Evolutionary conservation across 2,888 invertebrate species (phyloP).

Genomic region (Drosophila aldrichi): DNA sequence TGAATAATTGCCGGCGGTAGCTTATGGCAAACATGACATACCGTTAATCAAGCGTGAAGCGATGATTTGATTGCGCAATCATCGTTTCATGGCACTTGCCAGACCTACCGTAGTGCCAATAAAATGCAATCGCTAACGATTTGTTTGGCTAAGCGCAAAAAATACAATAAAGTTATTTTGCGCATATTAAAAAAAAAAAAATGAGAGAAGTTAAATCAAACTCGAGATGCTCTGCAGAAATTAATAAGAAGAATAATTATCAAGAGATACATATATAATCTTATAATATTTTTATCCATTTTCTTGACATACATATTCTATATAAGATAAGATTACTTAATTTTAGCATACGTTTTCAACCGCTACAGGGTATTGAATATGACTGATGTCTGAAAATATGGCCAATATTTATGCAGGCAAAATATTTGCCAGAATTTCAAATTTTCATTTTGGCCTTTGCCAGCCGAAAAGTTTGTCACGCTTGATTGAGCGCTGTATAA

Average conservation of each 20-base stretch:
- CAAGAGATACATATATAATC: too few species aligned
- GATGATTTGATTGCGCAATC: conserved; percentile 71
- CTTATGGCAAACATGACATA: conserved; percentile 53
- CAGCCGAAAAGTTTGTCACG: conserved; percentile 53
- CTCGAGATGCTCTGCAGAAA: background rate
- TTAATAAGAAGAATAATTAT: too few species aligned
- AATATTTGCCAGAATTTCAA: conserved; percentile 67
- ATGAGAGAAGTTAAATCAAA: background rate
- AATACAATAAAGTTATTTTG: conserved; percentile 38
- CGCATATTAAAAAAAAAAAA: background rate
- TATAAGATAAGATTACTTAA: background rate
- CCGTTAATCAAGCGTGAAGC: conserved; percentile 74
- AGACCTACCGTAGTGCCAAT: background rate
- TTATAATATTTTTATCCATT: too few species aligned
- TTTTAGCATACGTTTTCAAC: background rate
- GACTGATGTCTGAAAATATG: conserved; percentile 9
- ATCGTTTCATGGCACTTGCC: conserved; percentile 21
- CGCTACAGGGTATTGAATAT: conserved; percentile 16
- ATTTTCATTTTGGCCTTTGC: conserved; percentile 46
- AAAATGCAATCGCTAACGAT: conserved; percentile 65
- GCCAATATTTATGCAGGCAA: conserved; percentile 66
- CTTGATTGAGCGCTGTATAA: conserved; percentile 73
- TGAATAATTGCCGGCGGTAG: conserved; percentile 49
- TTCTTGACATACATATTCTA: background rate
- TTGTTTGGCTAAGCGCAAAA: conserved; percentile 67